Evolutionary conservation across 2,797 vertebrate genomes (phyloP).

Genomic region (Lacerta viridis): DNA sequence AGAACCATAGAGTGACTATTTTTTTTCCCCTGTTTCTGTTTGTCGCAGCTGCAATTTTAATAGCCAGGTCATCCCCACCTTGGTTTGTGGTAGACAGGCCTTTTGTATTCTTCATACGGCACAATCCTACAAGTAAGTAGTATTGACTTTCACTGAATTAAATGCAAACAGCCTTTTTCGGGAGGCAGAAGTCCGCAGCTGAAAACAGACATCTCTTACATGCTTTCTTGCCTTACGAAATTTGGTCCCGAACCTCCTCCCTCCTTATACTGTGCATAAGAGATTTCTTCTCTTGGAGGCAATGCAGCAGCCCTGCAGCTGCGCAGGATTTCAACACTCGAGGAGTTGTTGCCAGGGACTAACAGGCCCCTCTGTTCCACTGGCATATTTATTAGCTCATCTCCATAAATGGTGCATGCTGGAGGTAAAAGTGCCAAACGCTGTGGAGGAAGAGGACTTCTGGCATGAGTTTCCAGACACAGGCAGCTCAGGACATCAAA

Average conservation of each 20-base stretch:
- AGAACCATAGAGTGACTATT: not conserved
- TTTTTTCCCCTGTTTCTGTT: not conserved
- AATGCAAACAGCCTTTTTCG: conserved; percentile 2
- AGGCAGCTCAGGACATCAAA: conserved; percentile 47
- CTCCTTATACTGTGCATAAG: not conserved
- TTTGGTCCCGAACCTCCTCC: not conserved
- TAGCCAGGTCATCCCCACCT: conserved; percentile 93
- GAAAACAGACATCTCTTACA: conserved; percentile 14
- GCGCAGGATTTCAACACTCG: conserved; percentile 12
- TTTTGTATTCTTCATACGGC: conserved; percentile 93
- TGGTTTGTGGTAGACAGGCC: conserved; percentile 93
- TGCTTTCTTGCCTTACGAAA: conserved; percentile 1
- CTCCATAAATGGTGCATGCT: not conserved
- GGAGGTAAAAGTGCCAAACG: conserved; percentile 52
- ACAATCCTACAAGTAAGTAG: conserved; percentile 91
- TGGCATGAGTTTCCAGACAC: conserved; percentile 37
- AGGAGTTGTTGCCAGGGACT: conserved; percentile 15
- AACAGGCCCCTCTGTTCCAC: conserved; percentile 24
- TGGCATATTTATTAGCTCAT: conserved; percentile 29
- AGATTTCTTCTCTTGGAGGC: not conserved
- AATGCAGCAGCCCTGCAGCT: conserved; percentile 8
- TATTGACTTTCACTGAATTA: conserved; percentile 4
- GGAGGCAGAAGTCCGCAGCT: not conserved
- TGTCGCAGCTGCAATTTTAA: conserved; percentile 88
- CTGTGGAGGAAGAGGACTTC: conserved; percentile 7